phyloP scores from a whole-genome alignment of 2,113 vertebrate species.

The Chunga burmeisteri region DNA sequence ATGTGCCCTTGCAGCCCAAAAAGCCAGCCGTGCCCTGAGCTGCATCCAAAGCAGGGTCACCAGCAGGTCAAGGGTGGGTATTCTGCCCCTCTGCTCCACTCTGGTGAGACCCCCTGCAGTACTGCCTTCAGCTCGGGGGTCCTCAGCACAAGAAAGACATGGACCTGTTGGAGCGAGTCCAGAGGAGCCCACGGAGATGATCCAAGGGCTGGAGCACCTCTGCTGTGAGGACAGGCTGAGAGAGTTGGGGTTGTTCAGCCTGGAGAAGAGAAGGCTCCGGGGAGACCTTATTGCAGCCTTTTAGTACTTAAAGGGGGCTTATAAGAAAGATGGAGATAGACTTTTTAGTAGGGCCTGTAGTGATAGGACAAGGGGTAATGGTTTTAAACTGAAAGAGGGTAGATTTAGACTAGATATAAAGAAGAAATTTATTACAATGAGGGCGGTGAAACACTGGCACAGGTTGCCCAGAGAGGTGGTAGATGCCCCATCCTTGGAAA shows the following conservation, averaged over 20 bases:
- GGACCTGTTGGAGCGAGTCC: too few relatives aligned
- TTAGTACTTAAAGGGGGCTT: neutral
- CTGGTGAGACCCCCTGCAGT: too few relatives aligned
- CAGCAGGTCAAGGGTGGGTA: neutral
- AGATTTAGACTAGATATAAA: neutral
- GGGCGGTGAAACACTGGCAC: neutral
- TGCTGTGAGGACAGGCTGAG: neutral
- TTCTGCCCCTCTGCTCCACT: neutral
- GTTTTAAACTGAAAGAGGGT: neutral
- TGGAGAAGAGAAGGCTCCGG: neutral
- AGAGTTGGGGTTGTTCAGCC: neutral
- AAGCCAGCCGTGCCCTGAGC: neutral
- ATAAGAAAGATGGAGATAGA: too few relatives aligned
- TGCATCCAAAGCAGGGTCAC: neutral
- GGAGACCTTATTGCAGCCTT: neutral
- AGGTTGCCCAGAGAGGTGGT: neutral
- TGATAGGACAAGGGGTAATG: neutral
- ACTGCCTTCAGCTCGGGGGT: too few relatives aligned
- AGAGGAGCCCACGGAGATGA: neutral
- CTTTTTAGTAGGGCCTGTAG: neutral
- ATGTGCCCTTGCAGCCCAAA: neutral
- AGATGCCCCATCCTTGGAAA: neutral
- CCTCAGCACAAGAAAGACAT: too few relatives aligned
- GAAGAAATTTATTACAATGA: neutral
- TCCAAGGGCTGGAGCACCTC: neutral